These are phyloP conservation scores for Pemphigus obesinymphae DNA, from an alignment of 1,140 invertebrate species.

Conservation along the genomic window DNA sequence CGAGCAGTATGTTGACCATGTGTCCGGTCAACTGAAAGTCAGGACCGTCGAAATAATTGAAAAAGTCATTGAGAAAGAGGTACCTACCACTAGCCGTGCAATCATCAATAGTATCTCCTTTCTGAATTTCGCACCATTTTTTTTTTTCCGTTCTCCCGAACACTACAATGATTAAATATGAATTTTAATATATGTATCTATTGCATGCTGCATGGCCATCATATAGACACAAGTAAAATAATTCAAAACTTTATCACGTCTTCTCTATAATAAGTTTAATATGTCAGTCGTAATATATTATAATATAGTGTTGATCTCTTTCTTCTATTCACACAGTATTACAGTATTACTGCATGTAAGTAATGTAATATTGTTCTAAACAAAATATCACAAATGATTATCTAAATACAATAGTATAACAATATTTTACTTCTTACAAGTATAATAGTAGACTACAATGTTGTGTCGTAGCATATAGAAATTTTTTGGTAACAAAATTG, in stretches of 20 bases:
- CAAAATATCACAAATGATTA: neutral
- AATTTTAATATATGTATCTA: neutral
- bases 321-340: neutral
- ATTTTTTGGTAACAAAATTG: neutral
- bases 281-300: neutral
- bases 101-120: conserved; percentile 18
- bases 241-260: neutral
- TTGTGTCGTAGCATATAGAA: neutral
- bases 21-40: conserved; percentile 75
- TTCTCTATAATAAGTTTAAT: no score
- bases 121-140: conserved; percentile 33
- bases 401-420: neutral
- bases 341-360: conserved; percentile 11
- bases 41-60: conserved; percentile 88
- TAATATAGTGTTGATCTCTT: neutral
- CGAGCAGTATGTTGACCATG: conserved; percentile 80
- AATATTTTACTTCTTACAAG: neutral
- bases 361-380: neutral
- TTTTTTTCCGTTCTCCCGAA: neutral
- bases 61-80: conserved; percentile 92
- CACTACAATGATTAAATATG: neutral
- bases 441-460: neutral
- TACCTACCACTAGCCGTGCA: conserved; percentile 49
- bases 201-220: conserved; percentile 27
- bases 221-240: neutral